Evolutionary conservation across 2,888 invertebrate genomes (phyloP), one percentile per base, ranked within the genome.

Genomic region (Caenorhabditis parvicauda): DNA sequence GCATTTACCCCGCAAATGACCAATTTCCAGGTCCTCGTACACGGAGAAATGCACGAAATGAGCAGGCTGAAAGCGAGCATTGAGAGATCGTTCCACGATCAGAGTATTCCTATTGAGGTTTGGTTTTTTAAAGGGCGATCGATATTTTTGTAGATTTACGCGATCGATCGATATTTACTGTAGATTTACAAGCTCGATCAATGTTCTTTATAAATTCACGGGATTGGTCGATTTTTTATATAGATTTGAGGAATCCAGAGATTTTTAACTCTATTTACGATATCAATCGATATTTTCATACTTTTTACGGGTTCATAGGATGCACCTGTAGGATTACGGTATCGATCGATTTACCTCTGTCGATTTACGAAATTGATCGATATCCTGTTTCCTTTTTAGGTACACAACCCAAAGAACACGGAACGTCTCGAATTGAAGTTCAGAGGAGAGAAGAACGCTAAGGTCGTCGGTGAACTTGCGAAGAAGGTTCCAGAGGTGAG

Each of bases 41-140:
- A 98, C 82, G 98, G 98, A 0, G 98, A 98, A 82, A 91, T 91
- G 84, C 98, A 96, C 84, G 98, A 98, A 86, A 98, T 98, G 98
- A 89, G 89, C 1, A 87, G 98, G 0, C 85, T 99, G 55, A 93
- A 94, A 83, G 90, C 92, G 37, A 96, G 95, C 0, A 85, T 98
- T 47, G 89, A 91, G 79, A 86, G 96, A 17, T 94, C 96, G 82
- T 93, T 93, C 81, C 91, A 92, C 82, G 90, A 89, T 75, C 90
- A 90, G 12, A 65, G 67, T 46, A 70, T 72, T 48, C 72, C 72
- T 6, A 72, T 72, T 35, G 62, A 72, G 45, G 70, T 71, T 17
- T 6, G 42, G 4, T 28, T 32, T 29, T 28, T 37, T 2, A 32
- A 32, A 32, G 9, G 35, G n/a, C 35, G n/a, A n/a, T n/a, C n/a